Conservation (phyloP, 2,888 invertebrate genomes). For the Crocallis elinguaria region DNA sequence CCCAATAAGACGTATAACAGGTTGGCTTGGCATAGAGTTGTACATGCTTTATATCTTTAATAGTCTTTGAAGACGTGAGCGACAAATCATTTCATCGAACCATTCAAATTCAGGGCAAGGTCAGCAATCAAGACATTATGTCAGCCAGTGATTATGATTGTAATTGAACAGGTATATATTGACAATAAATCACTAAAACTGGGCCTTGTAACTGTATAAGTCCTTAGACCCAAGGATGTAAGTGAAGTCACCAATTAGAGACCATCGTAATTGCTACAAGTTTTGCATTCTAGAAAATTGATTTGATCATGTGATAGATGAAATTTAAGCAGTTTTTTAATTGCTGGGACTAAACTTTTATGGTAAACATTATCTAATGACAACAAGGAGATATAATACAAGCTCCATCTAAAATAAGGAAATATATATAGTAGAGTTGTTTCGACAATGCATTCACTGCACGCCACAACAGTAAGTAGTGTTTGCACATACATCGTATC, state of each 20-base stretch:
- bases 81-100: slow-evolving; percentile 16
- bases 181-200: slow-evolving; percentile 27
- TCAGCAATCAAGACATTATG: slow-evolving; percentile 22
- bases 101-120: slow-evolving; percentile 32
- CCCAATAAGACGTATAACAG: slow-evolving; percentile 1
- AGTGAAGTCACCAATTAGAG: slow-evolving; percentile 7
- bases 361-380: background rate
- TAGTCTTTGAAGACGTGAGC: slow-evolving; percentile 15
- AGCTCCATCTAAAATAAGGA: background rate
- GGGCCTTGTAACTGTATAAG: slow-evolving; percentile 19
- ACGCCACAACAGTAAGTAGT: slow-evolving; percentile 43
- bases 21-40: background rate
- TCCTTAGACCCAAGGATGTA: slow-evolving; percentile 12
- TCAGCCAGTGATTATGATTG: slow-evolving; percentile 29
- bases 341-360: too few species aligned
- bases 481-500: slow-evolving; percentile 54
- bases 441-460: slow-evolving; percentile 11
- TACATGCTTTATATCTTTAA: background rate
- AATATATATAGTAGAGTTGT: slow-evolving; percentile 1
- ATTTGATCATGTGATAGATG: too few species aligned
- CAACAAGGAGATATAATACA: background rate
- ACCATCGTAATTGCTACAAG: background rate
- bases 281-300: too few species aligned
- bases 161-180: slow-evolving; percentile 28
- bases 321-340: too few species aligned